phyloP scores from a whole-genome alignment of 2,888 invertebrate genomes.

The Schizotus pectinicornis region DNA sequence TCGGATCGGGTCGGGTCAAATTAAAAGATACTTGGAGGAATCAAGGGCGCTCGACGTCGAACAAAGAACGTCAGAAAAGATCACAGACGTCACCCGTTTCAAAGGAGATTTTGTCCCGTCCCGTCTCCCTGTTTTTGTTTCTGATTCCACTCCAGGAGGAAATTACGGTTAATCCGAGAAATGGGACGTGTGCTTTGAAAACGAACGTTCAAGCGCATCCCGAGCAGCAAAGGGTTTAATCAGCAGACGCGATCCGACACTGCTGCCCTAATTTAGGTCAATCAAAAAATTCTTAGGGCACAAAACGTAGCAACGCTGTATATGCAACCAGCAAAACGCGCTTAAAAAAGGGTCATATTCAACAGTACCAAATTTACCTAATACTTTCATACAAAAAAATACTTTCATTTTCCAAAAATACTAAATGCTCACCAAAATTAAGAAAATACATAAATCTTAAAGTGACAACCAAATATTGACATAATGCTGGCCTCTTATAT shows the following conservation, averaged over 20 bases:
- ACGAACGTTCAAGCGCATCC: constrained; percentile 11
- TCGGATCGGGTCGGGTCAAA: constrained; percentile 1
- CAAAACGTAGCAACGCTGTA: no score
- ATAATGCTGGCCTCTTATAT: no score
- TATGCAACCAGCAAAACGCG: no score
- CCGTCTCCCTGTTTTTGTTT: constrained; percentile 5
- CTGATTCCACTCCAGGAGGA: constrained; percentile 13
- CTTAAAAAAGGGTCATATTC: no score
- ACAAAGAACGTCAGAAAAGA: constrained; percentile 5
- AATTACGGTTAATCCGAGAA: constrained; percentile 17
- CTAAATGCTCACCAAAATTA: no score
- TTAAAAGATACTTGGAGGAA: constrained; percentile 16
- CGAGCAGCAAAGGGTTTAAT: background rate
- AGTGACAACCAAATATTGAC: no score
- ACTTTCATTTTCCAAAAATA: no score
- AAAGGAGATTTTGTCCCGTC: constrained; percentile 12
- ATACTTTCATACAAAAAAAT: no score
- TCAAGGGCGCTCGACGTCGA: constrained; percentile 3
- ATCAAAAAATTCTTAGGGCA: no score
- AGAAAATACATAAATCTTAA: no score
- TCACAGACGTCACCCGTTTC: constrained; percentile 3
- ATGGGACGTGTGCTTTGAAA: constrained; percentile 11
- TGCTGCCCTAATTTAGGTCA: no score
- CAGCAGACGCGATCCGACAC: background rate
- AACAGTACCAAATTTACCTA: no score